Percentiles rank a stretch among this genome's conserved stretches.
These are phyloP conservation scores for Cataglyphis altisquamis DNA, from an alignment of 2,888 invertebrate genomes.

Conservation along the genomic window DNA sequence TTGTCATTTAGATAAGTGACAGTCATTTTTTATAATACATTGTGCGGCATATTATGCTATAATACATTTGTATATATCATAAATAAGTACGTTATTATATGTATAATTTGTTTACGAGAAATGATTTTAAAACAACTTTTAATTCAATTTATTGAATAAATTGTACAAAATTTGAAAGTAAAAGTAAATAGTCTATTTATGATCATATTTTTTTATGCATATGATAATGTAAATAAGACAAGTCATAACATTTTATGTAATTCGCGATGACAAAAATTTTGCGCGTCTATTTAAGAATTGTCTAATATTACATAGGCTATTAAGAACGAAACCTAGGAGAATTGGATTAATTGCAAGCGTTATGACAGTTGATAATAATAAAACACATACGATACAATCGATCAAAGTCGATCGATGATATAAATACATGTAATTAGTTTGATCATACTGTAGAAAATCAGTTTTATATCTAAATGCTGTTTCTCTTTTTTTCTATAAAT, in stretches of 20 bases:
- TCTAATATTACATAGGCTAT: slow-evolving; percentile 22
- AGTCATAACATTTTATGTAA: slow-evolving; percentile 61
- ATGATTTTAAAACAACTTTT: not conserved
- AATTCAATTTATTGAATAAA: not conserved
- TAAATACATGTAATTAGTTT: not conserved
- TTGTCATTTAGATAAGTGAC: not conserved
- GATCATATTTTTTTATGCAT: slow-evolving; percentile 14
- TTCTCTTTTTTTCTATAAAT: not conserved
- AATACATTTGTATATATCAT: not conserved
- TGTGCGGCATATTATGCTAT: not conserved
- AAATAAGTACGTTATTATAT: not conserved
- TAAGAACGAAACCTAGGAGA: not conserved
- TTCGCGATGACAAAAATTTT: slow-evolving; percentile 44
- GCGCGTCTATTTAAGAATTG: slow-evolving; percentile 52
- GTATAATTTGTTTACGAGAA: not conserved
- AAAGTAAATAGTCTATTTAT: not conserved
- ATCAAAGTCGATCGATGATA: not conserved
- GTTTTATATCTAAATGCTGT: not conserved
- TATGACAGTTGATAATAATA: slow-evolving; percentile 21
- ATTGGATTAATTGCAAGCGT: slow-evolving; percentile 32
- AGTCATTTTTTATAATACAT: not conserved
- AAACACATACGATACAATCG: not conserved
- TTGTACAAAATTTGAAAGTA: not conserved
- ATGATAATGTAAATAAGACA: slow-evolving; percentile 62
- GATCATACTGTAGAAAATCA: not conserved